Evolutionary conservation across 37 sponge, comb jelly and placozoan species (phyloP).

Genomic region (Aplysina aerophoba): DNA sequence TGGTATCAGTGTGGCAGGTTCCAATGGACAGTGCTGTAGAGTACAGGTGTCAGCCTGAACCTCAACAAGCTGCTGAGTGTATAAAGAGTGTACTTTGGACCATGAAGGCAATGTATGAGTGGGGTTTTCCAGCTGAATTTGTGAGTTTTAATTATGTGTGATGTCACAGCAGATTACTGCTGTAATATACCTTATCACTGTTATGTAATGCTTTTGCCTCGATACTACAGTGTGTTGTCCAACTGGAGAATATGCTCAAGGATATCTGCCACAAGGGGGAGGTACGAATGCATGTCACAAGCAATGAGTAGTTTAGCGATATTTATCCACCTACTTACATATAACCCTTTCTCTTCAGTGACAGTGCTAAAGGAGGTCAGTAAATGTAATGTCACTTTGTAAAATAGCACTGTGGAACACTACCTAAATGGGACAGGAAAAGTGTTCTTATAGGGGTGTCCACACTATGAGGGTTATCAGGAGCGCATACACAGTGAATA

Average conservation of each 20-base stretch:
- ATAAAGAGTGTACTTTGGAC: background rate
- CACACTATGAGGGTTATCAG: too few relatives aligned
- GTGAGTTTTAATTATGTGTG: background rate
- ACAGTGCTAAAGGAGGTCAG: too few relatives aligned
- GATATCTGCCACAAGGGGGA: constrained; percentile 28
- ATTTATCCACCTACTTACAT: background rate
- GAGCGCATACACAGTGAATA: too few relatives aligned
- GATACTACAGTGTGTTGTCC: background rate
- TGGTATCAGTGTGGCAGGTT: constrained; percentile 9
- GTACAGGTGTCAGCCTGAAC: background rate
- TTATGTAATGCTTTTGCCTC: background rate
- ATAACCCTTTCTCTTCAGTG: too few relatives aligned
- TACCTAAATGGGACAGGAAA: too few relatives aligned
- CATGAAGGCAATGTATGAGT: background rate
- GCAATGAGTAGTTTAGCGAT: background rate
- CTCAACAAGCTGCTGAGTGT: constrained; percentile 9
- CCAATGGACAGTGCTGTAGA: background rate
- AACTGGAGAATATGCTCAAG: constrained; percentile 12
- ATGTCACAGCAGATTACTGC: too few relatives aligned
- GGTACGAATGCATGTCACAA: background rate
- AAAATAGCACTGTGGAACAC: too few relatives aligned
- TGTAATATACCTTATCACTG: too few relatives aligned
- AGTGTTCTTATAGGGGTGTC: too few relatives aligned
- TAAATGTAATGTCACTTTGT: too few relatives aligned
- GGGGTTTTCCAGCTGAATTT: constrained; percentile 16